Base-by-base conservation (phyloP, 2,113 vertebrate genomes). In the Balaeniceps rex region DNA sequence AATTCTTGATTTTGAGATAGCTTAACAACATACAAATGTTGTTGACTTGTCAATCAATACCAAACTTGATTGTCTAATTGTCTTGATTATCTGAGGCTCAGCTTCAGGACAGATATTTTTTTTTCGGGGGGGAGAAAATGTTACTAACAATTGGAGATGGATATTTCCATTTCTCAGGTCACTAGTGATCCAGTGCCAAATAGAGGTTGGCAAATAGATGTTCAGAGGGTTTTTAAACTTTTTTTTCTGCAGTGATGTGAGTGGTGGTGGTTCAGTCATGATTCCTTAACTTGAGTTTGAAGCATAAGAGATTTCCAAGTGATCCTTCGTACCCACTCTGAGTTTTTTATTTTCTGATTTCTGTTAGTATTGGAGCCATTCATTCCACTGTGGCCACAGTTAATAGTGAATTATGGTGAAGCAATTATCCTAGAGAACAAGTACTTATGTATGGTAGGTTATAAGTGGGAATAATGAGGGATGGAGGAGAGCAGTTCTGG, bases 381-480 rank as follows among this genome's bases (percentile, higher is more conserved):
- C 82, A 77, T 68, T 58, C 38, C 1, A 0, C 47, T 69, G 78
- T 77, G 68, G 69, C 81, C 52, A 54, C 57, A 54, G 68, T 77
- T 95, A 91, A 92, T 40, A 68, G 82, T 72, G 69, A 92, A 36
- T 96, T 89, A 84, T 60, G 78, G 74, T 34, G 85, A 60, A 94
- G 68, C 72, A 90, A 16, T 92, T 90, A 80, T 91, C 47, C 85
- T 68, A 18, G 69, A 84, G 93, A 95, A 44, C 63, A 84, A 90
- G 78, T 64, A 26, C 69, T 64, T 83, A 66, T 46, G 78, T 52
- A 90, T 87, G 69, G 87, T 71, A 47, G 86, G 36, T 72, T 93
- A 0, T 90, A 94, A 95, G 49, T 87, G 74, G 85, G 85, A 96
- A 95, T 84, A 95, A 92, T 90, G 95, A 96, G 58, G 88, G 54